Percentiles rank a stretch among this genome's conserved stretches.
Conservation (phyloP, 2,888 invertebrate genomes). For the Imbricaverruca yamaguchii region DNA sequence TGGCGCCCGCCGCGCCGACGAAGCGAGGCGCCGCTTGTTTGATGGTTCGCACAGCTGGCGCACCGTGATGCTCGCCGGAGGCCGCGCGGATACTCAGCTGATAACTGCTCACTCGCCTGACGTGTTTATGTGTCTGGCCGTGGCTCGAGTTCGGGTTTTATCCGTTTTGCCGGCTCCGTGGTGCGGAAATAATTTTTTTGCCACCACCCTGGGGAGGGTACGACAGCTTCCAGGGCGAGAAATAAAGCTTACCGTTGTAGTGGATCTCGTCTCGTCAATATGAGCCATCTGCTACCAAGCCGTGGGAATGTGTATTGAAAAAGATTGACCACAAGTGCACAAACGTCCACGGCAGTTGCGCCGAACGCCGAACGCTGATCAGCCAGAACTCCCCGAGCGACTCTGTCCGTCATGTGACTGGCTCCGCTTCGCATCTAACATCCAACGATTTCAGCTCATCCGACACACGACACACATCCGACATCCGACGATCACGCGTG, state of each 20-base stretch:
- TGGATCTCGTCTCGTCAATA: neutral
- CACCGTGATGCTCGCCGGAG: too few relatives aligned
- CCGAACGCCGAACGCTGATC: neutral
- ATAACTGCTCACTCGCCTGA: too few relatives aligned
- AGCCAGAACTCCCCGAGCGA: neutral
- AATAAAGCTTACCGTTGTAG: neutral
- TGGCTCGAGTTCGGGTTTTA: too few relatives aligned
- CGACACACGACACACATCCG: neutral
- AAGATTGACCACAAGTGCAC: neutral
- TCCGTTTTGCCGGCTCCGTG: too few relatives aligned
- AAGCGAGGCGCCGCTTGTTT: too few relatives aligned
- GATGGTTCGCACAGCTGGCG: too few relatives aligned
- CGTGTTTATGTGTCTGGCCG: too few relatives aligned
- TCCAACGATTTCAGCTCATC: neutral
- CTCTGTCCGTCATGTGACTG: neutral
- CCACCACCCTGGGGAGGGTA: too few relatives aligned
- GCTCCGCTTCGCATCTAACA: neutral
- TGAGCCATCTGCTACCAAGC: neutral
- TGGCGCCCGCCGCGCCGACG: too few relatives aligned
- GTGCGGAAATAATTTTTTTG: too few relatives aligned
- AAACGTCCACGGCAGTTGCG: neutral
- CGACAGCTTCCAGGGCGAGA: too few relatives aligned
- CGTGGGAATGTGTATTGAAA: slow-evolving; percentile 18
- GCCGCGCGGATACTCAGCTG: too few relatives aligned
- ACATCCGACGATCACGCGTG: neutral